Evolutionary conservation across 2,113 vertebrate genomes (phyloP).

Genomic region (Myanophis thanlyinensis): DNA sequence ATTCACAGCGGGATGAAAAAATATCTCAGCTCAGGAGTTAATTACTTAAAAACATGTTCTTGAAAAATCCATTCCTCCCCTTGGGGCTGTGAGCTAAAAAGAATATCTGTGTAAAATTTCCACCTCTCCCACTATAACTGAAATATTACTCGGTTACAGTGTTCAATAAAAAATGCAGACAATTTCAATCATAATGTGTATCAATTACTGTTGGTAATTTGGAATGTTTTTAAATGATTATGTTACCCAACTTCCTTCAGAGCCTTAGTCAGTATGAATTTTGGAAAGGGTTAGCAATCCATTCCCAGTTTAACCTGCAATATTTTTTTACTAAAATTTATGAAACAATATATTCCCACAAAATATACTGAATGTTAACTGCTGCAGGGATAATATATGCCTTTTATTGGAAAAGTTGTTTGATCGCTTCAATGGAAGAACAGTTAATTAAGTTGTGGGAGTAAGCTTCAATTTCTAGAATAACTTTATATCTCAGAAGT

Average conservation of each 20-base stretch:
- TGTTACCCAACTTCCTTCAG: slow-evolving; percentile 47
- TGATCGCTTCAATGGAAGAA: not conserved
- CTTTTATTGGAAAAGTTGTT: not conserved
- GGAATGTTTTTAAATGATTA: slow-evolving; percentile 60
- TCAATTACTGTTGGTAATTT: slow-evolving; percentile 58
- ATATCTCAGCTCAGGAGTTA: slow-evolving; percentile 57
- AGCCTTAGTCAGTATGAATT: slow-evolving; percentile 14
- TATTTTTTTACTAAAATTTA: not conserved
- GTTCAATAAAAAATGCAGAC: slow-evolving; percentile 59
- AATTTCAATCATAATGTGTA: slow-evolving; percentile 62
- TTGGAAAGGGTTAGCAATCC: not conserved
- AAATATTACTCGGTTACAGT: slow-evolving; percentile 53
- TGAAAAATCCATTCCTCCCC: slow-evolving; percentile 56
- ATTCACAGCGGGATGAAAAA: slow-evolving; percentile 59
- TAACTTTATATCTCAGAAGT: not conserved
- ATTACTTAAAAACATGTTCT: slow-evolving; percentile 55
- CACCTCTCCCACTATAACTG: slow-evolving; percentile 22
- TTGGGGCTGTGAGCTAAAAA: slow-evolving; percentile 52
- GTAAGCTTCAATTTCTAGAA: not conserved
- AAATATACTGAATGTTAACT: not conserved
- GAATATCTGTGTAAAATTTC: slow-evolving; percentile 48
- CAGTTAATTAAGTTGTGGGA: not conserved
- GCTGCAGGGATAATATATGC: not conserved
- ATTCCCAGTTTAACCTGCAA: not conserved
- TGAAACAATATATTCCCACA: not conserved